Evolutionary conservation across 2,113 vertebrate genomes (phyloP), one percentile per base, ranked within the genome.

Genomic region (Nothobranchius kuhntae): DNA sequence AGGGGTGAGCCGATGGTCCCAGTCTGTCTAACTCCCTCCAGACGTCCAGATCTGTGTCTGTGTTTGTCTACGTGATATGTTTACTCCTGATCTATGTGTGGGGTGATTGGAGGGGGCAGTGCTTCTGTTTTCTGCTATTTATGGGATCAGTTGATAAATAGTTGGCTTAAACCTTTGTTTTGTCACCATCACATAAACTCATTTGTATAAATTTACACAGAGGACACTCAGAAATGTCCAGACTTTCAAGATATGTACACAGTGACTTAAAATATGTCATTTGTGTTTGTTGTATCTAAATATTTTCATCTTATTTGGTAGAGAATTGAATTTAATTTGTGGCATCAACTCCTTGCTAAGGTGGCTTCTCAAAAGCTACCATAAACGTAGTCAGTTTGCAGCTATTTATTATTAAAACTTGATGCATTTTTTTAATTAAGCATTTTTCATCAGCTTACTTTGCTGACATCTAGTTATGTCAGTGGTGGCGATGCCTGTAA

Each of bases 321-420:
- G 57, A 47, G 61, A 65, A 56, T 21, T 21, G 73, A 46, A 65
- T 61, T 17, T 15, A 24, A 52, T 38, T 68, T 35, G 2, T 59
- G 26, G 66, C 44, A 60, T 77, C 35, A 55, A 30, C 45, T 77
- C 3, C 38, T 9, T 47, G 40, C 38, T 40, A 9, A 40, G 56
- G 48, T 44, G 51, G 60, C 73, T 69, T 50, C 51, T 67, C 48
- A 47, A 30, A 75, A 64, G 81, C 73, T 74, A 55, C 36, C 60
- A 71, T 58, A 59, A 69, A 53, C 74, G 87, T 87, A 83, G 56
- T 68, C 62, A 62, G 54, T 77, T 72, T 85, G 70, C 69, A 52
- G 46, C 76, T 87, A 87, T 91, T 89, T 91, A 89, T 86, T 89
- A 87, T 86, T 86, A 30, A 73, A 71, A 24, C 21, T 13, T 69